A percentile compares a stretch with the other conserved stretches of the same genome.
Evolutionary conservation across 2,888 invertebrate genomes (phyloP).

Genomic region (Homarus gammarus): DNA sequence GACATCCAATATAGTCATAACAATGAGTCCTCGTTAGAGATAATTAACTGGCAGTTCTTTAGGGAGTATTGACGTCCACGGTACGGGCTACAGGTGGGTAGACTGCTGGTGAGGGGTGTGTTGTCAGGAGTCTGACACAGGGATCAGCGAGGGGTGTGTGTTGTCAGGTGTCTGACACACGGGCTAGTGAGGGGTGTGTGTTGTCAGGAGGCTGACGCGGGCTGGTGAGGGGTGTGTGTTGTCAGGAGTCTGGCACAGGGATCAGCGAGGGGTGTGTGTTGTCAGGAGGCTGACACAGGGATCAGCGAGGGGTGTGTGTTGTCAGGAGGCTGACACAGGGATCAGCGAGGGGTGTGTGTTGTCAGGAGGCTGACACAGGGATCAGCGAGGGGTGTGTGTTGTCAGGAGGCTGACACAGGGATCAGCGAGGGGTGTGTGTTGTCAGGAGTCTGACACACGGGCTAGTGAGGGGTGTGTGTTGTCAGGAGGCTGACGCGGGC

Average conservation of each 20-base stretch:
- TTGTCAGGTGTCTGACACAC: not conserved
- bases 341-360: not conserved
- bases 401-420: not conserved
- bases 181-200: not conserved
- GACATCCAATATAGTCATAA: conserved; percentile 28
- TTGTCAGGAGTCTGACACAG: not conserved
- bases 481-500: not conserved
- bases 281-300: not conserved
- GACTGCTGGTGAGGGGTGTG: not conserved
- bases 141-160: not conserved
- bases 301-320: not conserved
- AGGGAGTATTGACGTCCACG: too few relatives aligned
- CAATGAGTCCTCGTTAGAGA: not conserved
- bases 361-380: not conserved
- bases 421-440: not conserved
- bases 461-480: not conserved
- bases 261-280: not conserved
- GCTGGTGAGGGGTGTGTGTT: not conserved
- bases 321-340: not conserved
- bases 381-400: not conserved
- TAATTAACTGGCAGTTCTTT: conserved; percentile 9
- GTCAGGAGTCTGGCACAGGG: not conserved
- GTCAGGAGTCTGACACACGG: not conserved
- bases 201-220: not conserved
- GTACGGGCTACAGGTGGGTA: too few relatives aligned